Evolutionary conservation across 2,797 vertebrate species (phyloP), one percentile per base, ranked within the genome.

Genomic region (Phoxinus dragarum): DNA sequence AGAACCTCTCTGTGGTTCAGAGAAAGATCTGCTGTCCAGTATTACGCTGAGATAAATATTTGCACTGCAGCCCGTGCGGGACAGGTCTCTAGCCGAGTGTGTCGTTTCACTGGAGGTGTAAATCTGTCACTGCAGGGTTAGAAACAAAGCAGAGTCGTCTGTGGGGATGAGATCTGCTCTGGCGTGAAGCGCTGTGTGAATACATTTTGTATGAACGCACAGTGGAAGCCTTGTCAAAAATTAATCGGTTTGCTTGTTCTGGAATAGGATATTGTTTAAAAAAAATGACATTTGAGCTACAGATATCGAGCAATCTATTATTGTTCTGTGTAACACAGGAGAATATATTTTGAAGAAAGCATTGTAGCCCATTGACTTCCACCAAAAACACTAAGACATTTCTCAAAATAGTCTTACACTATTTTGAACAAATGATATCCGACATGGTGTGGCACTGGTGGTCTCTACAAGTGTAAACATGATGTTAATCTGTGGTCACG

Each of bases 31-130:
- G 17, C 17, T 23, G 73, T 75, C 73, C 47, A 38, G 73, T 74
- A 36, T 74, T 38, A 56, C 2, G 49, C 74, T 38, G 49, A 56
- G 74, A 76, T 76, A 76, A 56, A 56, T 38, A 76, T 76, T 76
- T 56, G 49, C 74, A 36, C 19, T 56, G 49, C 19, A 54, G 19
- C 31, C 10, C 3, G 5, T 56, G 73, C 21, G 47, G 73, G 17
- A 6, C 1, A n/a, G 74, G 31, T 38, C 34, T 56, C 21, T 56
- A 56, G 49, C 31, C 16, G 49, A 38, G 74, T 56, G 73, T 36
- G 49, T 38, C 21, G n/a, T 16, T 76, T 38, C 56, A 76, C 49
- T 56, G 74, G 74, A 76, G 19, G 49, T 56, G 49, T 56, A 76
- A 56, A 76, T 38, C 74, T 76, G 74, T 76, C 74, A 74, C 52